Conservation (phyloP, 1,140 invertebrate species). For the Polypedilum vanderplanki region DNA sequence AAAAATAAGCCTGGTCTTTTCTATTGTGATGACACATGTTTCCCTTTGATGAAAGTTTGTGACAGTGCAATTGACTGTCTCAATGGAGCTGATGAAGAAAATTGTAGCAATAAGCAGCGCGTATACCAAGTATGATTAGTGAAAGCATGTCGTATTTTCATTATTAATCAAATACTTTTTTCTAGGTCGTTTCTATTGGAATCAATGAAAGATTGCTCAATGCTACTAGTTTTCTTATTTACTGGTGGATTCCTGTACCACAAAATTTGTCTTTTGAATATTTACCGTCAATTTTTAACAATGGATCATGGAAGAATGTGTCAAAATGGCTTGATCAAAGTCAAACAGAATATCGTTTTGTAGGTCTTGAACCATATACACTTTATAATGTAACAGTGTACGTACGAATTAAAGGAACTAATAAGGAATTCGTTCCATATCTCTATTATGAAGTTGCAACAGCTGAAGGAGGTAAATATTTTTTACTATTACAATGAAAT, state of each 20-base stretch:
- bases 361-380: conserved; percentile 58
- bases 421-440: conserved; percentile 47
- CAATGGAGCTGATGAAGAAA: conserved; percentile 64
- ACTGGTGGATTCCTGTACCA: conserved; percentile 50
- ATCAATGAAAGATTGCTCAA: conserved; percentile 48
- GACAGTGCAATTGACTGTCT: conserved; percentile 60
- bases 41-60: conserved; percentile 53
- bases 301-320: conserved; percentile 50
- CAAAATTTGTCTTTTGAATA: conserved; percentile 48
- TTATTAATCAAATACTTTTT: not conserved
- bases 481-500: not conserved
- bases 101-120: conserved; percentile 49
- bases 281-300: conserved; percentile 49
- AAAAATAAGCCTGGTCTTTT: conserved; percentile 48
- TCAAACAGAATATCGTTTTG: conserved; percentile 52
- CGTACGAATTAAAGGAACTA: conserved; percentile 50
- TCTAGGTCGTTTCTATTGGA: conserved; percentile 45
- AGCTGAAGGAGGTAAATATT: conserved; percentile 51
- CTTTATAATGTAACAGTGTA: conserved; percentile 72
- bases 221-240: conserved; percentile 47
- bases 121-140: conserved; percentile 43
- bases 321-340: conserved; percentile 49
- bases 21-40: conserved; percentile 56
- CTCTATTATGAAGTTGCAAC: conserved; percentile 56
- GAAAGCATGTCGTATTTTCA: not conserved